phyloP scores from a whole-genome alignment of 2,113 vertebrate species.

The Ornithorhynchus anatinus region DNA sequence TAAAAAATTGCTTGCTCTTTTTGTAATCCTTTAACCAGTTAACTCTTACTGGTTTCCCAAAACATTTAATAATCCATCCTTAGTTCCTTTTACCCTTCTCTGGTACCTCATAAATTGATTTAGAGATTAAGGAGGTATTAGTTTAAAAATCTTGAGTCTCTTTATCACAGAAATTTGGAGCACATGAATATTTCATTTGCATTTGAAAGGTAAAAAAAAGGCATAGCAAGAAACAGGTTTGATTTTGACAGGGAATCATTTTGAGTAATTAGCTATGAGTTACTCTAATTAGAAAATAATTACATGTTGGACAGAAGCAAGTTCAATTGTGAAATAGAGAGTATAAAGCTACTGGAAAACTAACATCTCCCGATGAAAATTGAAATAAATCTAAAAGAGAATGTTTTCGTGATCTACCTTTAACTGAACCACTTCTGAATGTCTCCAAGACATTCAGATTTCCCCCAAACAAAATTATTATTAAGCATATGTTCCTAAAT shows the following conservation, averaged over 20 bases:
- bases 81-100: background rate
- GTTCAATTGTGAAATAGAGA: slow-evolving; percentile 59
- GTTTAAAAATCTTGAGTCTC: slow-evolving; percentile 34
- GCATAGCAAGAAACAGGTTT: slow-evolving; percentile 74
- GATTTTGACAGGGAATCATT: slow-evolving; percentile 72
- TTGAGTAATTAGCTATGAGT: slow-evolving; percentile 86
- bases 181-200: slow-evolving; percentile 68
- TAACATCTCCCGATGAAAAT: slow-evolving; percentile 67
- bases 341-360: slow-evolving; percentile 70
- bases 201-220: slow-evolving; percentile 57
- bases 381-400: slow-evolving; percentile 65
- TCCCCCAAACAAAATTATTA: slow-evolving; percentile 66
- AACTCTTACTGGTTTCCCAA: slow-evolving; percentile 11
- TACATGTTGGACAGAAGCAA: slow-evolving; percentile 77
- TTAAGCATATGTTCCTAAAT: slow-evolving; percentile 55
- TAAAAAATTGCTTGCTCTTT: background rate
- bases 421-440: slow-evolving; percentile 65
- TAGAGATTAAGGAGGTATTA: slow-evolving; percentile 16
- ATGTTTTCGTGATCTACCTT: slow-evolving; percentile 60
- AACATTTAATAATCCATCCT: slow-evolving; percentile 1
- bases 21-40: background rate
- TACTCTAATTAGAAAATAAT: slow-evolving; percentile 87
- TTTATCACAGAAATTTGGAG: slow-evolving; percentile 63
- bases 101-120: slow-evolving; percentile 18
- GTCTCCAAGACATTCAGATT: slow-evolving; percentile 66